Conservation (phyloP, 2,113 vertebrate genomes). For the Mustela lutreola region DNA sequence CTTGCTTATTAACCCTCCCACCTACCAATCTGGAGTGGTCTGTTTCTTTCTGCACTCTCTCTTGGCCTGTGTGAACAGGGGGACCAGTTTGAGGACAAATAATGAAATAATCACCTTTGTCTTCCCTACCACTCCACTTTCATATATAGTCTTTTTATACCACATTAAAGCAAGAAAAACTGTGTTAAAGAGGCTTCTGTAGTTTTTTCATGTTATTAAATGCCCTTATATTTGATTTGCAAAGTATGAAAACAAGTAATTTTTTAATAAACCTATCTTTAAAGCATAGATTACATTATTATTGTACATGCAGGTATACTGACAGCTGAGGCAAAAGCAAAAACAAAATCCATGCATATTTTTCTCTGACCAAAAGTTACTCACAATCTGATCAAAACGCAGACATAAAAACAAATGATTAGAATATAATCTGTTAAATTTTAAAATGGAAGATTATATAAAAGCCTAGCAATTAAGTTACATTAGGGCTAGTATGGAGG, state of each 20-base stretch:
- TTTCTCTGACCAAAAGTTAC: not conserved
- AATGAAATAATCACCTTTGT: not conserved
- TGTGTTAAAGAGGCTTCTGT: not conserved
- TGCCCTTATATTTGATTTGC: not conserved
- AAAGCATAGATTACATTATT: not conserved
- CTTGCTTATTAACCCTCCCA: not conserved
- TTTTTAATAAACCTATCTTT: not conserved
- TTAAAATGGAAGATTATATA: not conserved
- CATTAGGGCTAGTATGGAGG: not conserved
- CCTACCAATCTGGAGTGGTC: not conserved
- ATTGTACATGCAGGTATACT: not conserved
- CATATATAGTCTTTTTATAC: not conserved
- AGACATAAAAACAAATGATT: not conserved
- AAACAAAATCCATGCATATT: not conserved
- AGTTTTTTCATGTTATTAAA: slow-evolving; percentile 35
- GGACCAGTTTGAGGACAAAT: not conserved
- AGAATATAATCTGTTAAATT: not conserved
- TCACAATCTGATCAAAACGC: not conserved
- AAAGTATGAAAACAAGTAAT: not conserved
- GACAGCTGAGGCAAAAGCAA: not conserved
- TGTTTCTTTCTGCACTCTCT: not conserved
- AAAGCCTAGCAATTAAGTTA: not conserved
- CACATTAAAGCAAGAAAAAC: not conserved
- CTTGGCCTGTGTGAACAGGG: not conserved
- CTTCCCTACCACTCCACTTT: not conserved